phyloP scores from a whole-genome alignment of 2,113 vertebrate species.

The Jacana jacana region DNA sequence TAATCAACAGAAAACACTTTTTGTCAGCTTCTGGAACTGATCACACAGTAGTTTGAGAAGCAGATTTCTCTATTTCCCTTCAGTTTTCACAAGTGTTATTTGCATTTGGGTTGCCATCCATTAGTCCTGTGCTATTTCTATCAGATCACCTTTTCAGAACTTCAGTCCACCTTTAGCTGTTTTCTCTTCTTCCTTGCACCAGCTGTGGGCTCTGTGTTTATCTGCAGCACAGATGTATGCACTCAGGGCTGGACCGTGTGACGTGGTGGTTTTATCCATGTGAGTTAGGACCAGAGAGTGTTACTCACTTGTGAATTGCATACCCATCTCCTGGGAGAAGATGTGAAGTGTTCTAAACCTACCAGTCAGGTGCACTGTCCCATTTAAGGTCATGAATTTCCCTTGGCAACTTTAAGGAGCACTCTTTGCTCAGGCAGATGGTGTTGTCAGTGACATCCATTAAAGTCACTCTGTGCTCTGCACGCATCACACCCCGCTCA shows the following conservation, averaged over 20 bases:
- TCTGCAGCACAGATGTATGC: fast-evolving
- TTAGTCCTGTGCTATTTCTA: not conserved
- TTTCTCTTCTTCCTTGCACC: not conserved
- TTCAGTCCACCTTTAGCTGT: not conserved
- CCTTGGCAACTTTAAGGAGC: not conserved
- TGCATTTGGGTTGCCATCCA: not conserved
- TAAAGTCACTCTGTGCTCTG: not conserved
- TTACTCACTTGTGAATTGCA: not conserved
- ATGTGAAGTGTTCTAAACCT: not conserved
- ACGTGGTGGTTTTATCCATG: not conserved
- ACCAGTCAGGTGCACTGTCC: not conserved
- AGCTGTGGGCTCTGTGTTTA: not conserved
- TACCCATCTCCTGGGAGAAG: not conserved
- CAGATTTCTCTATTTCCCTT: not conserved
- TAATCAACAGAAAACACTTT: not conserved
- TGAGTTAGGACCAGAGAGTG: fast-evolving
- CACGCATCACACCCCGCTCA: not conserved
- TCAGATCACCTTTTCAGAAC: not conserved
- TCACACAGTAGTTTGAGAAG: not conserved
- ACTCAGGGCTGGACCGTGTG: not conserved
- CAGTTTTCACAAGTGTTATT: not conserved
- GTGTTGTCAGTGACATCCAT: not conserved
- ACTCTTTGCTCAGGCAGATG: not conserved
- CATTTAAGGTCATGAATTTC: not conserved
- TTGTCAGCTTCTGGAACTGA: not conserved